Percentiles rank a stretch among this genome's conserved stretches.
phyloP scores from a whole-genome alignment of 1,140 invertebrate species.

The Brachionus rotundiformis region DNA sequence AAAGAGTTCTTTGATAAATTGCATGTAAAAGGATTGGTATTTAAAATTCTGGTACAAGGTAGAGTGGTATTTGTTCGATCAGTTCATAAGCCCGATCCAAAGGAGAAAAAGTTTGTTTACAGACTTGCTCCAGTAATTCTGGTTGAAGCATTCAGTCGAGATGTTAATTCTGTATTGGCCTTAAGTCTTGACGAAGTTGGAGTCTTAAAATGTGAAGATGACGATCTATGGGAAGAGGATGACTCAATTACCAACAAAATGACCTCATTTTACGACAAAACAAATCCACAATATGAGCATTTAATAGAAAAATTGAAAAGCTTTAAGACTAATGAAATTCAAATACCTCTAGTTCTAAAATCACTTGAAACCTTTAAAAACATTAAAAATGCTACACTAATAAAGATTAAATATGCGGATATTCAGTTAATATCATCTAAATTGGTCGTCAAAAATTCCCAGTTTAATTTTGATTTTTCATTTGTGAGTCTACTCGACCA shows the following conservation, averaged over 20 bases:
- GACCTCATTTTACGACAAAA: constrained; percentile 39
- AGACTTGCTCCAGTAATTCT: constrained; percentile 30
- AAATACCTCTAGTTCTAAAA: constrained; percentile 38
- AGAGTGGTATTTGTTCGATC: constrained; percentile 32
- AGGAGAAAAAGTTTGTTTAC: constrained; percentile 5
- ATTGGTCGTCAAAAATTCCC: constrained; percentile 20
- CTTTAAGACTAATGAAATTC: constrained; percentile 42
- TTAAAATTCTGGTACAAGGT: constrained; percentile 33
- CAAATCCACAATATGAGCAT: constrained; percentile 28
- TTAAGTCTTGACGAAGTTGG: constrained; percentile 37
- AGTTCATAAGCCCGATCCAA: not conserved
- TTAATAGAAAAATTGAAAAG: constrained; percentile 45
- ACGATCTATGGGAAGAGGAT: constrained; percentile 40
- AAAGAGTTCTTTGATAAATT: constrained; percentile 38
- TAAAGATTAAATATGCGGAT: constrained; percentile 31
- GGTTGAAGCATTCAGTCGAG: constrained; percentile 2
- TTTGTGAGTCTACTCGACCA: constrained; percentile 6
- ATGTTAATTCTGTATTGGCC: constrained; percentile 18
- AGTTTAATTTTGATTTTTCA: constrained; percentile 41
- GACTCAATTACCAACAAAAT: constrained; percentile 43
- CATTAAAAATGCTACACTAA: constrained; percentile 47
- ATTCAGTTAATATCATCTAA: constrained; percentile 32
- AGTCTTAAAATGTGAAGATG: not conserved
- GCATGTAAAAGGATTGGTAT: constrained; percentile 30
- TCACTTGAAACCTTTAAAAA: constrained; percentile 34